Base-by-base conservation (phyloP, 2,797 vertebrate genomes). In the Gallirallus australis region DNA sequence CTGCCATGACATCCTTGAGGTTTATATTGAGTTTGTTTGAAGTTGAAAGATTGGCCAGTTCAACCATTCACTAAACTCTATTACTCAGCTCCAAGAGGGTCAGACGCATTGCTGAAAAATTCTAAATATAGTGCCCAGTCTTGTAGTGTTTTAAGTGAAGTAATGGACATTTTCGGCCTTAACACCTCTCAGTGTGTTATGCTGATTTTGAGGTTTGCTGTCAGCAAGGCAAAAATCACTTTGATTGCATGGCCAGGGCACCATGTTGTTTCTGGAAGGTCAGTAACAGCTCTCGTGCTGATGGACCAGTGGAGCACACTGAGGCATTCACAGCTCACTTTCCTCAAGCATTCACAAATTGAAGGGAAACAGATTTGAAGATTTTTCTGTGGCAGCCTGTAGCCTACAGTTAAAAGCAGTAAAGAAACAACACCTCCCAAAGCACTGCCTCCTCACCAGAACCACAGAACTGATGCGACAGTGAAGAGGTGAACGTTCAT, bases 81-180 rank as follows among this genome's bases (percentile, higher is more conserved):
- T 54, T 79, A 79, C 68, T 71, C 11, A 31, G 39, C 60, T 94
- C 48, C 33, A 66, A 66, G 42, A 82, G 40, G 37, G 48, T 28
- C 71, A 60, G 52, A 82, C 60, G 19, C n/a, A 63, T 15, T 40
- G 66, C 30, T 81, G 52, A 86, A 88, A 94, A 89, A 35, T 50
- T 79, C 73, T 84, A 77, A 94, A 77, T 70, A 68, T 42, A 93
- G 82, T n/a, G 14, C 31, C 31, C 24, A 40, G 45, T 30, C 39
- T 73, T 70, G 53, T 73, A 42, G 64, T 88, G 42, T 45, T 45
- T 75, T 82, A 86, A 93, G 52, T 90, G 80, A 94, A 88, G 48
- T 76, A 90, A 91, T 88, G 85, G 82, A 65, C 48, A 79, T 60
- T 90, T 87, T 64, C 68, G 82, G 59, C 64, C 60, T 53, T 86